Percentiles rank a stretch among this genome's conserved stretches.
Evolutionary conservation across 1,140 invertebrate species (phyloP).

Genomic region (Lerema accius): DNA sequence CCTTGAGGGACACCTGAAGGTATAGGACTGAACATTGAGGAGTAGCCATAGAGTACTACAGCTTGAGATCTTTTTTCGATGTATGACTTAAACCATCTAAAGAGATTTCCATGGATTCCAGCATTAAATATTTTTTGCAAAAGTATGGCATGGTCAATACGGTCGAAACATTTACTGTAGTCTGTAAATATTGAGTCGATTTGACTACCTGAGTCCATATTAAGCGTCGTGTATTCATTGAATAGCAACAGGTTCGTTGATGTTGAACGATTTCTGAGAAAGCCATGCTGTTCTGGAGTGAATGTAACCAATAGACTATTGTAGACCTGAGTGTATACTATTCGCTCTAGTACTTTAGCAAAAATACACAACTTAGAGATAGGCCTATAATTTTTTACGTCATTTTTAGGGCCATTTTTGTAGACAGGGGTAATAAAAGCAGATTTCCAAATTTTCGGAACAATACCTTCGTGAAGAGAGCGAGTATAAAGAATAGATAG

Average conservation of each 20-base stretch:
- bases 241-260: background rate
- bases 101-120: background rate
- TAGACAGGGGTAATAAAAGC: background rate
- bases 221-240: background rate
- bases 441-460: background rate
- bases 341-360: constrained; percentile 38
- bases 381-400: background rate
- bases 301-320: background rate
- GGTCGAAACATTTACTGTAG: background rate
- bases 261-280: background rate
- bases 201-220: background rate
- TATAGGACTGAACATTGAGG: background rate
- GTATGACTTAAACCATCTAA: background rate
- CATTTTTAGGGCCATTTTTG: background rate
- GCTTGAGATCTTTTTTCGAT: background rate
- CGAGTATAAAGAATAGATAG: constrained; percentile 26
- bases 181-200: background rate
- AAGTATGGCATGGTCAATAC: background rate
- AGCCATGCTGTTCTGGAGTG: background rate
- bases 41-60: background rate
- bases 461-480: background rate
- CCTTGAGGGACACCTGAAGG: background rate
- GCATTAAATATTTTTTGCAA: background rate
- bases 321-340: background rate
- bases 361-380: constrained; percentile 31